Base-by-base conservation (phyloP, 2,797 vertebrate species). In the Enteromius paludinosus region DNA sequence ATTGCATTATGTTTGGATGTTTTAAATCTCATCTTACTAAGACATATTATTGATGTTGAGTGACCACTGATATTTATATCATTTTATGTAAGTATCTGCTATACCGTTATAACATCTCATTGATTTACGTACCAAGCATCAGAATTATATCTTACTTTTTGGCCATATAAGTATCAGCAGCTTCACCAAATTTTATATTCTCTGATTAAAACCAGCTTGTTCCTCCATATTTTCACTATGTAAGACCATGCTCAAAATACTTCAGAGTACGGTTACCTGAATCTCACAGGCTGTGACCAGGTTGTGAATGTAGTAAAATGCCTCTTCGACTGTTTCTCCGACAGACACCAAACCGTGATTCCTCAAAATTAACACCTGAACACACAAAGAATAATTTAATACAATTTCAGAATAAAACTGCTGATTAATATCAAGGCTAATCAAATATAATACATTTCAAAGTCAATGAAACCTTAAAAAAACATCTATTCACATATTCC, bases 201-300 rank as follows among this genome's bases (percentile, higher is more conserved):
- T 56, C 54, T 56, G n/a, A 56, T 23, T 56, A 23, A 23, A 56
- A 23, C n/a, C 4, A 1, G n/a, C 9, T 14, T 23, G 8, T 28
- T 3, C 7, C 33, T 66, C 18, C 10, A 23, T 41, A 41, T 68
- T 12, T 2, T 41, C 65, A 68, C 35, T 6, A 0, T n/a, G 2
- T 65, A 6, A 23, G 10, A 41, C 65, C 12, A 23, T 23, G 3
- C 12, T 45, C 43, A 45, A 45, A 45, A 45, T 45, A 45, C 38
- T 41, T 41, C 9, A 41, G 9, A 41, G 38, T 20, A n/a, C 4
- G 5, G 20, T 0, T 92, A 99, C 98, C 97, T 99, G 98, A 87
- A 99, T 99, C 92, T 99, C 98, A 88, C 98, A 99, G 62, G 98
- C 98, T 3, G 96, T 95, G 85, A 98, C 96, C 85, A 99, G 92